Evolutionary conservation across 2,888 invertebrate species (phyloP).

Genomic region (Masnerella sp.): DNA sequence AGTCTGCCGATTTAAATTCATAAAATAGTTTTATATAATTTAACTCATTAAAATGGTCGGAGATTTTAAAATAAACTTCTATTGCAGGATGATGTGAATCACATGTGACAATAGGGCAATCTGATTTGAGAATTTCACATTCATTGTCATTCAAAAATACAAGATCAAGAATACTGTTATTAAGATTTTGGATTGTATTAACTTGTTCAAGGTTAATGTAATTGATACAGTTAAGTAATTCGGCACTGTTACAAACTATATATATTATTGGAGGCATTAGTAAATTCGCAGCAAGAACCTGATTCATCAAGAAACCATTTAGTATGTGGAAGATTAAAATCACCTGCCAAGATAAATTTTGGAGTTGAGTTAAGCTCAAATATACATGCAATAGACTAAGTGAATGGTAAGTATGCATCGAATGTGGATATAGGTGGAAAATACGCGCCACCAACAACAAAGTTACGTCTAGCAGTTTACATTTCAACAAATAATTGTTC

Average conservation of each 20-base stretch:
- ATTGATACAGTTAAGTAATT: background rate
- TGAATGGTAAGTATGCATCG: background rate
- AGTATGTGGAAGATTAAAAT: background rate
- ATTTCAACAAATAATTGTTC: constrained; percentile 2
- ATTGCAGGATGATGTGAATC: background rate
- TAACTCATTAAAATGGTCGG: background rate
- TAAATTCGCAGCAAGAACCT: background rate
- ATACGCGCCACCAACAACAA: background rate
- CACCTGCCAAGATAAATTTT: background rate
- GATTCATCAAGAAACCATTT: background rate
- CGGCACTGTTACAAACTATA: no score
- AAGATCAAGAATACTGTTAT: background rate
- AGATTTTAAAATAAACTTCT: background rate
- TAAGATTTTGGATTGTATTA: background rate
- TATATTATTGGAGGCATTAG: background rate
- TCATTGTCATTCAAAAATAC: background rate
- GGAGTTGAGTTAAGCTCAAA: background rate
- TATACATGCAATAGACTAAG: background rate
- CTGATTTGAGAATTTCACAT: background rate
- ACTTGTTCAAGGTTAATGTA: background rate
- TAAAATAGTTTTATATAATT: no score
- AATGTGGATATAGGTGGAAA: background rate
- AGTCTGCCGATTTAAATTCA: background rate
- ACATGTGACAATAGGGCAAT: background rate
- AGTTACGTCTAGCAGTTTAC: background rate